These are phyloP conservation scores for Lutraria lutraria DNA, from an alignment of 2,888 invertebrate genomes.

Conservation along the genomic window DNA sequence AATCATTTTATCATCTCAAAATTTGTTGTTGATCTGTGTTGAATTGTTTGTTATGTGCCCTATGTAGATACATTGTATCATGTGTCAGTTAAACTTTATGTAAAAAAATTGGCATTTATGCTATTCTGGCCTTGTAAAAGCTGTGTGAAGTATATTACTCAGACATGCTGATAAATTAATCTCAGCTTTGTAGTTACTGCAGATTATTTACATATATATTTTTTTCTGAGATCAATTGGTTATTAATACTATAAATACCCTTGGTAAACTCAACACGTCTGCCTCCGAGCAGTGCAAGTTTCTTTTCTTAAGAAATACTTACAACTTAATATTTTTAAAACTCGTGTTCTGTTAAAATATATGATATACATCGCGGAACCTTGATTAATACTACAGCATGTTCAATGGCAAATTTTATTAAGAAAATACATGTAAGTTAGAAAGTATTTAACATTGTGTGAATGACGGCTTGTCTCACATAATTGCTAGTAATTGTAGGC, in stretches of 20 bases:
- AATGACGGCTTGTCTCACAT: conserved; percentile 17
- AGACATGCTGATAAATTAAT: too few species aligned
- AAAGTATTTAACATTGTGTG: background rate
- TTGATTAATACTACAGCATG: too few species aligned
- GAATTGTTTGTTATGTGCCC: conserved; percentile 7
- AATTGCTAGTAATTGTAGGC: conserved; percentile 14
- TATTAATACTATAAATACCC: too few species aligned
- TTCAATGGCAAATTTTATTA: too few species aligned
- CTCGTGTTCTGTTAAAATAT: too few species aligned
- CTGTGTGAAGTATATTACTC: conserved; percentile 8
- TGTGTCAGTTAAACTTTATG: background rate
- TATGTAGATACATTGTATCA: background rate
- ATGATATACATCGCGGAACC: too few species aligned
- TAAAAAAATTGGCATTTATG: background rate
- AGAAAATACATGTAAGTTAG: background rate
- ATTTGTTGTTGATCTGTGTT: conserved; percentile 19
- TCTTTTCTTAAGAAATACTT: too few species aligned
- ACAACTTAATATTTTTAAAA: too few species aligned
- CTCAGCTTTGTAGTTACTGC: background rate
- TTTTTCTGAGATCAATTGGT: too few species aligned
- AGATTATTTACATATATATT: too few species aligned
- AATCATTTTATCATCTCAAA: conserved; percentile 8
- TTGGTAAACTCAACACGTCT: too few species aligned
- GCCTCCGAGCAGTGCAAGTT: too few species aligned
- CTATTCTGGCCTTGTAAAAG: background rate